These are phyloP conservation scores for Clivina fossor DNA, from an alignment of 2,888 invertebrate genomes.

Conservation along the genomic window DNA sequence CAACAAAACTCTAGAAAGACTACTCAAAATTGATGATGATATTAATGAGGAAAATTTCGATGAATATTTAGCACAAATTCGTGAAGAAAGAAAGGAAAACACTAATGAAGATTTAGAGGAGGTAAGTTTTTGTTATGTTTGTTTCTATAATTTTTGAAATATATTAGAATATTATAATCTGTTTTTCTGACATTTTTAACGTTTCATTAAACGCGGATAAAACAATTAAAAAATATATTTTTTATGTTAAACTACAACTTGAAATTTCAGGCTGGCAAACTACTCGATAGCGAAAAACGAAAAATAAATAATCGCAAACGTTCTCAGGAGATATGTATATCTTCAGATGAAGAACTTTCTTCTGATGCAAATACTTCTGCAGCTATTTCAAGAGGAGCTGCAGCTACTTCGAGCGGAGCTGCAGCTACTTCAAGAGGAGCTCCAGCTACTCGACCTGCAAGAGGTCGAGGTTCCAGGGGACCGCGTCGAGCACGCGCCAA, in stretches of 20 bases:
- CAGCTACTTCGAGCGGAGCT: too few species aligned
- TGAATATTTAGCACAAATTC: conserved; percentile 54
- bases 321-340: too few species aligned
- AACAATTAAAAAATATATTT: too few species aligned
- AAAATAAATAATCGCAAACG: conserved; percentile 41
- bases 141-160: too few species aligned
- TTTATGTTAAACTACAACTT: conserved; percentile 1
- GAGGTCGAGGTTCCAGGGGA: conserved; percentile 40
- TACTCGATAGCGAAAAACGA: conserved; percentile 35
- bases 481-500: conserved; percentile 47
- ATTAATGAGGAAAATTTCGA: conserved; percentile 56
- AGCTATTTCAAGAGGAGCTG: too few species aligned
- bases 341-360: background rate
- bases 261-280: conserved; percentile 29
- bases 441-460: background rate
- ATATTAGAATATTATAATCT: too few species aligned
- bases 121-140: too few species aligned
- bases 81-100: conserved; percentile 44
- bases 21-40: conserved; percentile 56
- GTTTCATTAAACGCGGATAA: too few species aligned
- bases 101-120: conserved; percentile 25
- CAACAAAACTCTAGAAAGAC: conserved; percentile 54
- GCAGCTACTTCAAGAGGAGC: conserved; percentile 3
- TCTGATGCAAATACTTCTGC: conserved; percentile 3
- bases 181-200: too few species aligned